Conservation (phyloP, 2,888 invertebrate genomes). For the Hesperia comma region DNA sequence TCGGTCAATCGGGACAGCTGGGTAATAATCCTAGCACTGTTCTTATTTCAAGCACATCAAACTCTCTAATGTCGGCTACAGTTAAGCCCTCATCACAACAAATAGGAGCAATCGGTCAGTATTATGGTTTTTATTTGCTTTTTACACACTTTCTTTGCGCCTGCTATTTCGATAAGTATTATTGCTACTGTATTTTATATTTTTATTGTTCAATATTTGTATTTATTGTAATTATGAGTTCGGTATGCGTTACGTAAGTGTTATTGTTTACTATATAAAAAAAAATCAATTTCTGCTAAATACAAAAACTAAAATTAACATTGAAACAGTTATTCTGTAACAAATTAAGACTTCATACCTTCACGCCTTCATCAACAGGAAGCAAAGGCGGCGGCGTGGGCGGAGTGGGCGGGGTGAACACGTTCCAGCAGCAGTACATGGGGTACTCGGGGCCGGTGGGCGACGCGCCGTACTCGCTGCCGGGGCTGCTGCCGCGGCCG, state of each 20-base stretch:
- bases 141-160: neutral
- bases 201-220: neutral
- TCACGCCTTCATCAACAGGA: slow-evolving; percentile 40
- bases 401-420: slow-evolving; percentile 75
- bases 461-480: slow-evolving; percentile 75
- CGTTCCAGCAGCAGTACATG: slow-evolving; percentile 79
- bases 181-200: neutral
- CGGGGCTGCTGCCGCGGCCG: slow-evolving; percentile 74
- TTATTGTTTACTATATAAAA: too few relatives aligned
- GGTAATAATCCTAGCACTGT: slow-evolving; percentile 93
- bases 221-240: too few relatives aligned
- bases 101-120: slow-evolving; percentile 91
- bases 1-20: slow-evolving; percentile 91
- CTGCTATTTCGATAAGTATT: neutral
- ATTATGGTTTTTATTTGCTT: slow-evolving; percentile 34
- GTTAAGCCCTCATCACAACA: slow-evolving; percentile 92
- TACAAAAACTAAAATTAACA: too few relatives aligned
- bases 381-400: slow-evolving; percentile 69
- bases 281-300: too few relatives aligned
- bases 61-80: slow-evolving; percentile 94
- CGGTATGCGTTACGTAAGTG: too few relatives aligned
- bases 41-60: slow-evolving; percentile 93
- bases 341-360: too few relatives aligned
- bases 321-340: too few relatives aligned
- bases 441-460: slow-evolving; percentile 77